Evolutionary conservation across 2,888 invertebrate genomes (phyloP), one percentile per base, ranked within the genome.

Genomic region (Ophion slaviceki): DNA sequence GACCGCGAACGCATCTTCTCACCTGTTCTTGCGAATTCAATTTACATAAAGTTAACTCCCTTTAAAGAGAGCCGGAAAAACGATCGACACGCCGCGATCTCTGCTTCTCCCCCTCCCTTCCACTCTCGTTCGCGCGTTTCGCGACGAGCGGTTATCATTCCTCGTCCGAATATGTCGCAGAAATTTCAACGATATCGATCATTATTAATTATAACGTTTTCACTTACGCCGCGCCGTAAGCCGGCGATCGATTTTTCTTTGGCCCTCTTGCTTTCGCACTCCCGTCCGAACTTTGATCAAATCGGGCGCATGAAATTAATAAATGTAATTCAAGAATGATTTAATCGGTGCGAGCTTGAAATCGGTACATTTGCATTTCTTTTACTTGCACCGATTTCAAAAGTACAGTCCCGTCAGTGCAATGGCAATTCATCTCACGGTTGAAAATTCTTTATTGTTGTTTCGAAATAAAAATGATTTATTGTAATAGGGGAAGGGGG

Each of bases 41-140:
- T 86, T 86, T 86, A 61, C 83, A 86, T 86, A 81, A 86, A 84
- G 86, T 81, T 78, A 82, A 82, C 80, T 78, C 79, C 85, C 86
- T 82, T 83, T 64, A 61, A 45, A 53, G 79, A 17, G 72, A 76
- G 62, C 61, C 28, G 40, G 45, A 66, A 36, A 45, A 61, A 59
- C 61, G 59, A 62, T 75, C 17, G 62, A 17, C 83, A 80, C 62
- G 68, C 81, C 62, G 70, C 75, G 80, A 53, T 59, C 36, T 72
- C 57, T 36, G 57, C n/a, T 36, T 72, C 36, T 57, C 82, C 28
- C 72, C 74, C 68, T 79, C 57, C 20, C 47, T 64, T 11, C 17
- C 64, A 20, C 45, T 64, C 28, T 57, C 20, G 5, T 76, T 72
- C 77, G n/a, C 53, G 62, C 70, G 67, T 76, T 75, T 57, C 71